Percentiles rank a stretch among this genome's conserved stretches.
phyloP scores from a whole-genome alignment of 2,888 invertebrate species.

The Masnerella sp. region DNA sequence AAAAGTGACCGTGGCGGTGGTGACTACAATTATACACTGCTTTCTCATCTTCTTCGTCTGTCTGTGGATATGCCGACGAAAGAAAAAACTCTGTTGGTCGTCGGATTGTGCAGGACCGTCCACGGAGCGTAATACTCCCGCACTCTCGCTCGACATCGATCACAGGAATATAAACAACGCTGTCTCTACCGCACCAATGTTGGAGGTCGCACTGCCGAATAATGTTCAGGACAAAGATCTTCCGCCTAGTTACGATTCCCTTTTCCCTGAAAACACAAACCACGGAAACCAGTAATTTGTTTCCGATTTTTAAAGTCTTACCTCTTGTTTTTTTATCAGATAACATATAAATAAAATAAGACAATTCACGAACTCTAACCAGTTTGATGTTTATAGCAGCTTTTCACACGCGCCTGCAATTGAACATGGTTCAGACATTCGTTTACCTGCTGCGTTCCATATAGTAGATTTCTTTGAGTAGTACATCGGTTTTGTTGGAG shows the following conservation, averaged over 20 bases:
- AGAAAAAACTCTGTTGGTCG: conserved; percentile 79
- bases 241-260: conserved; percentile 80
- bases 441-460: too few relatives aligned
- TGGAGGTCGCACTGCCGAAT: conserved; percentile 72
- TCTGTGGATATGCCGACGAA: conserved; percentile 78
- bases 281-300: conserved; percentile 62
- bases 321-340: too few relatives aligned
- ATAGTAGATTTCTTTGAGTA: too few relatives aligned
- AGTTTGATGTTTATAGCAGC: too few relatives aligned
- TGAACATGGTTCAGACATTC: too few relatives aligned
- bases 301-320: conserved; percentile 40
- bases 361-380: too few relatives aligned
- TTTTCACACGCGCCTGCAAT: too few relatives aligned
- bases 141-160: conserved; percentile 63
- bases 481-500: too few relatives aligned
- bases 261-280: conserved; percentile 78
- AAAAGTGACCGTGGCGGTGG: conserved; percentile 79
- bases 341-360: too few relatives aligned
- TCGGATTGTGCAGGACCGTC: conserved; percentile 76
- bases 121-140: conserved; percentile 60
- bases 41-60: conserved; percentile 79
- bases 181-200: conserved; percentile 73
- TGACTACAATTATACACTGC: conserved; percentile 77
- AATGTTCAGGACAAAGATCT: conserved; percentile 79
- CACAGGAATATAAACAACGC: conserved; percentile 67